These are phyloP conservation scores for Artibeus lituratus DNA, from an alignment of 2,797 vertebrate species.

Conservation along the genomic window DNA sequence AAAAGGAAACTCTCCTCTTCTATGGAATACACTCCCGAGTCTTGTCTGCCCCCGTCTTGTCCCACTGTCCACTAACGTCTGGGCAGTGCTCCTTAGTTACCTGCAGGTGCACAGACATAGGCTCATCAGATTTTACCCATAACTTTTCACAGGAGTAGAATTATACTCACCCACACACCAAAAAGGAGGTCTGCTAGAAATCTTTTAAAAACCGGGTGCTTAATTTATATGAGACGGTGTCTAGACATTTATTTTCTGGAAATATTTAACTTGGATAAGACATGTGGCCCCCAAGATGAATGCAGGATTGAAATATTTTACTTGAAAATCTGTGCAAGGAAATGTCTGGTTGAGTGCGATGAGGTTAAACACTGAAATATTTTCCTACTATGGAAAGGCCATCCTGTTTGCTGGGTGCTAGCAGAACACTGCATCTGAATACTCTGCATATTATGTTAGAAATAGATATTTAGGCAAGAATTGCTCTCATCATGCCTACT, in stretches of 20 bases:
- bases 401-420: slow-evolving; percentile 23
- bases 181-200: slow-evolving; percentile 64
- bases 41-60: not conserved
- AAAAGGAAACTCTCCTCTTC: not conserved
- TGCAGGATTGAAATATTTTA: slow-evolving; percentile 73
- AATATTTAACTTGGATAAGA: slow-evolving; percentile 79
- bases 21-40: not conserved
- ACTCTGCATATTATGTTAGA: not conserved
- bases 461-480: not conserved
- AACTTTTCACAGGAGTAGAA: slow-evolving; percentile 40
- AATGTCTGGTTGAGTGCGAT: slow-evolving; percentile 64
- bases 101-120: not conserved
- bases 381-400: slow-evolving; percentile 64
- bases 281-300: slow-evolving; percentile 73
- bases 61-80: not conserved
- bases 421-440: not conserved
- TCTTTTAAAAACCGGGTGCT: slow-evolving; percentile 67
- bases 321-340: slow-evolving; percentile 72
- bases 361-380: slow-evolving; percentile 63
- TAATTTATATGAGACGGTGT: slow-evolving; percentile 77
- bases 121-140: not conserved
- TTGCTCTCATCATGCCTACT: not conserved
- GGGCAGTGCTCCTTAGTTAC: not conserved
- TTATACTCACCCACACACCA: slow-evolving; percentile 35
- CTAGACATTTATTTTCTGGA: slow-evolving; percentile 80